Conservation (phyloP, 2,888 invertebrate species). For the Salpingus planirostris region DNA sequence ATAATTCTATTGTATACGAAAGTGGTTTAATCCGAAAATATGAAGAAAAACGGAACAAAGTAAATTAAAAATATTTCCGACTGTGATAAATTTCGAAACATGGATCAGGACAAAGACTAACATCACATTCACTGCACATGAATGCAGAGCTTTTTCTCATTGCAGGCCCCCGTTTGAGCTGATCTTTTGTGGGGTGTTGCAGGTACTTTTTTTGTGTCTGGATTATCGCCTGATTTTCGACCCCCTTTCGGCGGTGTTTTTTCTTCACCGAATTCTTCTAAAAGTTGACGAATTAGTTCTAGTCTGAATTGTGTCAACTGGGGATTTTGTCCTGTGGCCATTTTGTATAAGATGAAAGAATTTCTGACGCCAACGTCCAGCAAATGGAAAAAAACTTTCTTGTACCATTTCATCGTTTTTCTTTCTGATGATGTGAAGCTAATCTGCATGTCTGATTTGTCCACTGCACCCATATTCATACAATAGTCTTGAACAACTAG, state of each 20-base stretch:
- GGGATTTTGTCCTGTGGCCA: constrained; percentile 6
- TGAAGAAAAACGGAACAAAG: no score
- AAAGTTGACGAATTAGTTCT: constrained; percentile 10
- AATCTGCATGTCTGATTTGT: constrained; percentile 20
- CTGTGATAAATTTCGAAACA: constrained; percentile 1
- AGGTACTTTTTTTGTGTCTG: constrained; percentile 11
- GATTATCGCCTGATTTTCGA: constrained; percentile 2
- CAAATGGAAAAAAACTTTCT: constrained; percentile 21
- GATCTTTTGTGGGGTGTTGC: constrained; percentile 13
- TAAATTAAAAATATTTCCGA: not conserved
- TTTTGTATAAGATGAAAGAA: constrained; percentile 18
- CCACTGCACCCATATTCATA: constrained; percentile 24
- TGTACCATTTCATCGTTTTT: constrained; percentile 20
- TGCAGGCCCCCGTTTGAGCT: constrained; percentile 2
- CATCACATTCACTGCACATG: constrained; percentile 1
- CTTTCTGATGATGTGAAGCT: constrained; percentile 15
- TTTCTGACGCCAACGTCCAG: constrained; percentile 20
- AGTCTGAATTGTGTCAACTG: constrained; percentile 9
- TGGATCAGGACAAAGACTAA: constrained; percentile 1
- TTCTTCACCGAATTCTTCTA: constrained; percentile 10
- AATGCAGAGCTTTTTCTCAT: not conserved
- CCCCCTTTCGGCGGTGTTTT: constrained; percentile 4
- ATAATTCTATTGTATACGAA: no score
- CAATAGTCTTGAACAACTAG: constrained; percentile 21
- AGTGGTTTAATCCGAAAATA: no score